Conservation (phyloP, 2,888 invertebrate species). For the Fragum fragum region DNA sequence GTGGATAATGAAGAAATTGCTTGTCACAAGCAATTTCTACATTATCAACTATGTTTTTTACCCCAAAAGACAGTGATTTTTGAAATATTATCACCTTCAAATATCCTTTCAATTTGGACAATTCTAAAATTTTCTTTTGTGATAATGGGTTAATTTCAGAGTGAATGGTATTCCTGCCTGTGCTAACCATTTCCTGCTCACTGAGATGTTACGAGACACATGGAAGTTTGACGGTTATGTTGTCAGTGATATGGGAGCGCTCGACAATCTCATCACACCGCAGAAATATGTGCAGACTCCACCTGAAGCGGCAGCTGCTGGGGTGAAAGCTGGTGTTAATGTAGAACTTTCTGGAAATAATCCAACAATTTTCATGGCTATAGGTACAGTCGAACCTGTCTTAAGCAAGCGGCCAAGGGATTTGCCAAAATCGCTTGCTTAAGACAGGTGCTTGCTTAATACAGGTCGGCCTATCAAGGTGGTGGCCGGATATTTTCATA, state of each 20-base stretch:
- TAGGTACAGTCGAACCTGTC: no score
- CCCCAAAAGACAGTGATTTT: no score
- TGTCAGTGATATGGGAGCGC: constrained; percentile 82
- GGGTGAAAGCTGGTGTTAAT: constrained; percentile 78
- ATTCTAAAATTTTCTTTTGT: no score
- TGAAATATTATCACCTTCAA: no score
- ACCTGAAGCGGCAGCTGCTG: constrained; percentile 74
- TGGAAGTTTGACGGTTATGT: constrained; percentile 85
- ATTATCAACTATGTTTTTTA: no score
- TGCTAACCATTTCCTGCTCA: constrained; percentile 81
- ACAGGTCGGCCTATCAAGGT: no score
- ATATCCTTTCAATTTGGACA: no score
- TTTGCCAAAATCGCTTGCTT: no score
- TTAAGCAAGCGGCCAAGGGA: no score
- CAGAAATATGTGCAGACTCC: constrained; percentile 75
- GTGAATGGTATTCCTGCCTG: constrained; percentile 85
- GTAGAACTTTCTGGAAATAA: constrained; percentile 71
- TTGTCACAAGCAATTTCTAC: constrained; percentile 7
- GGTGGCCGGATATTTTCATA: no score
- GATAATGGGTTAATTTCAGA: constrained; percentile 72
- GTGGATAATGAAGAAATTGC: constrained; percentile 12
- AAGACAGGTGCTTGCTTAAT: no score
- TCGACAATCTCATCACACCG: constrained; percentile 75
- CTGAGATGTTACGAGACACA: constrained; percentile 78
- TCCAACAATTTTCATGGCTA: constrained; percentile 54